Conservation (phyloP, 2,888 invertebrate species). For the Rotaria socialis region DNA sequence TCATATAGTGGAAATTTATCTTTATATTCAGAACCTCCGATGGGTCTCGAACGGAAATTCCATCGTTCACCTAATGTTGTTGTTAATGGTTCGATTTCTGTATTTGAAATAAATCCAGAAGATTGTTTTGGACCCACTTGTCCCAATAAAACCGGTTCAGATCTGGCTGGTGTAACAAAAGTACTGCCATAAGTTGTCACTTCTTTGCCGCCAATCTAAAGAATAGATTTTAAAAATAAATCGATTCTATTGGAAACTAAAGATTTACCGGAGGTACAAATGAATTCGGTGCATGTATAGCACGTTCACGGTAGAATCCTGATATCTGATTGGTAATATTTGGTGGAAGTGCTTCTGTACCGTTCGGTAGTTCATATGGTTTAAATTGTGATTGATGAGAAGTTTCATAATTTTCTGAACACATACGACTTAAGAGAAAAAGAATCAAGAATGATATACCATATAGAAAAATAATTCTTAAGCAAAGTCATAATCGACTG, state of each 20-base stretch:
- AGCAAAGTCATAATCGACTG: no score
- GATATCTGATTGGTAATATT: slow-evolving; percentile 52
- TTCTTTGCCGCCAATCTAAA: slow-evolving; percentile 11
- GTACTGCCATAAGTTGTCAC: background rate
- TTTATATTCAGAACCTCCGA: slow-evolving; percentile 36
- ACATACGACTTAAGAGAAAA: slow-evolving; percentile 51
- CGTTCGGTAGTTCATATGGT: slow-evolving; percentile 52
- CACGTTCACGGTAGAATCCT: slow-evolving; percentile 54
- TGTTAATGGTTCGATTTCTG: slow-evolving; percentile 42
- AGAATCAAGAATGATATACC: no score
- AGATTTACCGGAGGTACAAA: slow-evolving; percentile 6
- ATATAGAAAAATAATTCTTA: no score
- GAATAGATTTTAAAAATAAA: background rate
- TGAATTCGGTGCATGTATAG: slow-evolving; percentile 40
- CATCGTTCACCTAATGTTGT: slow-evolving; percentile 40
- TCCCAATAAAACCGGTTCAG: slow-evolving; percentile 17
- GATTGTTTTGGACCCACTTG: slow-evolving; percentile 53
- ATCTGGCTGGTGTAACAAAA: background rate
- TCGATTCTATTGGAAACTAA: no score
- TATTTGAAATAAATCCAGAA: slow-evolving; percentile 50
- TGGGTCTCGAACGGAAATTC: slow-evolving; percentile 37
- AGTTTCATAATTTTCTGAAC: slow-evolving; percentile 55
- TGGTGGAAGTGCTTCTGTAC: slow-evolving; percentile 54
- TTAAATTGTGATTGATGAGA: slow-evolving; percentile 54
- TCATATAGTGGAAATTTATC: slow-evolving; percentile 39